Conservation (phyloP, 2,113 vertebrate species). For the Coregonus clupeaformis region DNA sequence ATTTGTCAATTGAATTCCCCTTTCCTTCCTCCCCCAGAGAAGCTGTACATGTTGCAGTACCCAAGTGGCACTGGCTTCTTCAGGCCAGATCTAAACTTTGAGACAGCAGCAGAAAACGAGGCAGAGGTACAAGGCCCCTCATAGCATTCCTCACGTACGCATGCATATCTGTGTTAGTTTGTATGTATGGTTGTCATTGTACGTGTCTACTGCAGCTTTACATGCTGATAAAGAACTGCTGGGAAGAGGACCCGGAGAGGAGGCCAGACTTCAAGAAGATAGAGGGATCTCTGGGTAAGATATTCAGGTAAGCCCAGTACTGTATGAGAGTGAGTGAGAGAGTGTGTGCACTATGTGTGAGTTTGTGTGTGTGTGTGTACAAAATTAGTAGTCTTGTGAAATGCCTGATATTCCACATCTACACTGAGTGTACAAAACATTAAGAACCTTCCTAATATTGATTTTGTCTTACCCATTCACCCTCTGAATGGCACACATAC, state of each 20-base stretch:
- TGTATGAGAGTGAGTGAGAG: not conserved
- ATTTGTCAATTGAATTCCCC: not conserved
- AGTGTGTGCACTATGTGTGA: not conserved
- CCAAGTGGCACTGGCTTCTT: constrained; percentile 63
- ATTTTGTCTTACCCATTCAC: no score
- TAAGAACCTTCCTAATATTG: no score
- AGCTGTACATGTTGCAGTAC: constrained; percentile 84
- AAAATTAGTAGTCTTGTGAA: no score
- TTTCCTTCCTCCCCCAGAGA: constrained; percentile 73
- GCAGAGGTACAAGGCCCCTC: constrained; percentile 75
- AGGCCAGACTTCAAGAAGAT: constrained; percentile 96
- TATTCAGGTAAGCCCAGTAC: constrained; percentile 84
- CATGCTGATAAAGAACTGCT: constrained; percentile 87
- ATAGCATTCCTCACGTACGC: not conserved
- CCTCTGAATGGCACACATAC: no score
- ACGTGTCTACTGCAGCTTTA: constrained; percentile 70
- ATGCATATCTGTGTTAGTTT: not conserved
- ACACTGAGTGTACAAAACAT: no score
- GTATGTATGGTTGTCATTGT: not conserved
- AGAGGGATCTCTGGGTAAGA: constrained; percentile 85
- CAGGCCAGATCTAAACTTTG: constrained; percentile 87
- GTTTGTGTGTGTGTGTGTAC: not conserved
- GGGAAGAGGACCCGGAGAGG: constrained; percentile 98
- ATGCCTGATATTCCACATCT: no score
- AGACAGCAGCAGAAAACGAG: constrained; percentile 80